Base-by-base conservation (phyloP, 2,888 invertebrate genomes). In the Homarus gammarus region DNA sequence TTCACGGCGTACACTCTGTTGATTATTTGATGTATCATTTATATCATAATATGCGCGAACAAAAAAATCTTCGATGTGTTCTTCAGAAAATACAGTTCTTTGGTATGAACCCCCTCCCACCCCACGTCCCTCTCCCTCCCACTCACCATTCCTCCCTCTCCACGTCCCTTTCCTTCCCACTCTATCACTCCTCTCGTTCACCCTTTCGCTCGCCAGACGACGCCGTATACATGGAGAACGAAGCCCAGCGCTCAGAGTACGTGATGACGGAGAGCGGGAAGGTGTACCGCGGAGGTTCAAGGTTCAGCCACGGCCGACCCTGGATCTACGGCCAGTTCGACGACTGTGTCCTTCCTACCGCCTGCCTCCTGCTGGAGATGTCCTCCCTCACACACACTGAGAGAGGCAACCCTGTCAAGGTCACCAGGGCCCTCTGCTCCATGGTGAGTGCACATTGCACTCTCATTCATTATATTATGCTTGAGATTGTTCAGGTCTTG, bases 291-390 rank as follows among this genome's bases (percentile, higher is more conserved):
- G 97, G 97, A 0, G 96, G 97, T 0, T 95, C 95, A 96, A 96
- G 90, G 95, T 95, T 77, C 95, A 96, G 38, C 6, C 95, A 95
- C n/a, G 97, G 97, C n/a, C 95, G 97, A 84, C 96, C 96, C 92
- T 97, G 97, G 97, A 95, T 96, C 68, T 97, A 96, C 93, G 97
- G 97, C 0, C 97, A 97, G 94, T 97, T 97, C 93, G 96, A 96
- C 90, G 96, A 95, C 0, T 95, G 95, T 1, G 96, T 96, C 2
- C 94, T 97, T 22, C 96, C 96, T 0, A 96, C 96, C 0, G 95
- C 95, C 90, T 96, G 96, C 95, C 94, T 96, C 75, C 95, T 97
- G 94, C 93, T 97, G 92, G 96, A 96, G 92, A 95, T 95, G 90
- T 96, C 96, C 36, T 95, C 95, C 36, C 94, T 96, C 87, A 95